Percentiles rank a stretch among this genome's conserved stretches.
phyloP scores from a whole-genome alignment of 2,888 invertebrate species.

The Leptopilina syphax region DNA sequence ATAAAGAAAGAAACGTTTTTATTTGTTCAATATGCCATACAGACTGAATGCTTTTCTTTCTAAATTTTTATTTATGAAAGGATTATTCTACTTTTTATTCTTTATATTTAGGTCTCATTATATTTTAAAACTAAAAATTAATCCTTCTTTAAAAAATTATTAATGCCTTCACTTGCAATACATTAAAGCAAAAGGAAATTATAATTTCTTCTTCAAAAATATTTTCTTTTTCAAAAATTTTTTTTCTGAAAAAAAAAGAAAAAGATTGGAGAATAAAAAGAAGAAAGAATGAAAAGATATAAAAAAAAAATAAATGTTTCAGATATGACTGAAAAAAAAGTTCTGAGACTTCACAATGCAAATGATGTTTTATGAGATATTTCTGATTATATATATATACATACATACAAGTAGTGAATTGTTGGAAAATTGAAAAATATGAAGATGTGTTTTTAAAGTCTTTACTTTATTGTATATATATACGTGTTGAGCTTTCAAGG shows the following conservation, averaged over 20 bases:
- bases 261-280: neutral
- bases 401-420: neutral
- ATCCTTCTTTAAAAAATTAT: neutral
- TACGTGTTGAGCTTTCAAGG: constrained; percentile 5
- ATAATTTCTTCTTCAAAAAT: neutral
- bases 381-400: neutral
- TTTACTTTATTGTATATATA: neutral
- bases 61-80: neutral
- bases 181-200: neutral
- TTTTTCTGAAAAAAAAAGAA: too few relatives aligned
- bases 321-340: neutral
- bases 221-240: too few relatives aligned
- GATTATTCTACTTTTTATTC: neutral
- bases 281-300: neutral
- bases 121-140: neutral
- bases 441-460: neutral
- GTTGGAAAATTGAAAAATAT: constrained; percentile 9
- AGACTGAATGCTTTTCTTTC: constrained; percentile 4
- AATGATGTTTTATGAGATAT: neutral
- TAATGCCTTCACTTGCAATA: neutral
- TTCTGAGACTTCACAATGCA: neutral
- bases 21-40: too few relatives aligned
- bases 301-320: neutral
- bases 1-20: too few relatives aligned
- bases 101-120: neutral